Percentiles rank a stretch among this genome's conserved stretches.
These are phyloP conservation scores for Tyria jacobaeae DNA, from an alignment of 2,888 invertebrate species.

Conservation along the genomic window DNA sequence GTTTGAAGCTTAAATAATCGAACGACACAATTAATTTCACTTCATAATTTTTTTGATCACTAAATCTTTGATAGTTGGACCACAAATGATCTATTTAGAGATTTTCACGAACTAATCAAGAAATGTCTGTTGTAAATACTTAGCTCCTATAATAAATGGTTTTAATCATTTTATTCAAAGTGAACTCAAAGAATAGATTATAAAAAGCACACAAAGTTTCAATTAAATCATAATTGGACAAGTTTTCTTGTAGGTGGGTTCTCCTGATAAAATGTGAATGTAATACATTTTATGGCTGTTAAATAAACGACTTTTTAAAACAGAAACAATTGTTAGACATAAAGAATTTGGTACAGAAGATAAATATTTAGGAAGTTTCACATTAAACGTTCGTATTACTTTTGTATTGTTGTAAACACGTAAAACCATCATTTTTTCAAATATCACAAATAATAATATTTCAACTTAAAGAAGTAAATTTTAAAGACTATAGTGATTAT, in stretches of 20 bases:
- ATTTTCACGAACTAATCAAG: neutral
- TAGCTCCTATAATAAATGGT: neutral
- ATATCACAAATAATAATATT: too few relatives aligned
- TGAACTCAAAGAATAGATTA: constrained; percentile 19
- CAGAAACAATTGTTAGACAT: constrained; percentile 34
- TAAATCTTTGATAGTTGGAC: constrained; percentile 38
- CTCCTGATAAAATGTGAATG: constrained; percentile 38
- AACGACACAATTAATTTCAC: constrained; percentile 56
- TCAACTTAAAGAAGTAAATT: too few relatives aligned
- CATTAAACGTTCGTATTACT: constrained; percentile 19
- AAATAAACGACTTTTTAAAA: constrained; percentile 42
- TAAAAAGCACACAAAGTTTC: constrained; percentile 33
- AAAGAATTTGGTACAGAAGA: constrained; percentile 14
- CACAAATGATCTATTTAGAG: constrained; percentile 24
- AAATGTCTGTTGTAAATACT: too few relatives aligned
- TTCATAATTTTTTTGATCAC: constrained; percentile 50
- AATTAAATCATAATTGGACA: constrained; percentile 44
- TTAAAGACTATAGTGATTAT: too few relatives aligned
- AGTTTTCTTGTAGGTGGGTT: constrained; percentile 42
- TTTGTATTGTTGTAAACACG: constrained; percentile 21
- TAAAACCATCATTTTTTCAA: too few relatives aligned
- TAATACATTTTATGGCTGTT: constrained; percentile 43
- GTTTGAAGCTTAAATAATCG: constrained; percentile 55
- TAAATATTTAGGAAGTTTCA: constrained; percentile 18
- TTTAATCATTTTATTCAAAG: constrained; percentile 10